Evolutionary conservation across 1,140 invertebrate species (phyloP), one percentile per base, ranked within the genome.

Genomic region (Zaprionus davidi): DNA sequence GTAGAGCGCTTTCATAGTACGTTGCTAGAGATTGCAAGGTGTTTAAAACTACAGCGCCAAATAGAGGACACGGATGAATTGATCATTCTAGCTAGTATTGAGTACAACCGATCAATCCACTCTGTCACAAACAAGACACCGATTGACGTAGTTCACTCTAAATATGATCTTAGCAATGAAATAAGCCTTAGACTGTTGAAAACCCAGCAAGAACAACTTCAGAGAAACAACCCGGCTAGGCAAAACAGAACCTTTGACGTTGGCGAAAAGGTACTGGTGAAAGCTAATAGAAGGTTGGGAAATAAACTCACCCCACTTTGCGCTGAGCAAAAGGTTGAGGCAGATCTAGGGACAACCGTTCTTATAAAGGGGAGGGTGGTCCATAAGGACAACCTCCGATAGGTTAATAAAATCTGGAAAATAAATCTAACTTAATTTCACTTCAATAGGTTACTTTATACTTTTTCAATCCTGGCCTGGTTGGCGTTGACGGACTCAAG

Each of bases 341-440:
- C 38, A 15, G 38, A 41, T n/a, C 38, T 41, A n/a, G 38, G 46
- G 3, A 51, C 46, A 17, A 17, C 17, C 15, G 17, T 49, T 22
- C 20, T 51, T 9, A 51, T 51, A 13, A 41, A n/a, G 15, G 38
- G 38, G 15, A 51, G 46, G 46, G 46, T 51, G 46, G 46, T 51
- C 46, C 46, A 51, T 22, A 51, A 51, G 46, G 46, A 51, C 46
- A 51, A 20, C 46, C 13, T 51, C n/a, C 9, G 46, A 31, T 11
- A 51, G 6, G 15, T 7, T 11, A 51, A 17, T 22, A 51, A 53
- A 53, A 12, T 20, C 36, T 38, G 36, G 36, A 53, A 22, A 22
- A 53, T 20, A 24, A 22, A 26, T 53, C 12, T 12, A 38, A 13
- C 0, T 38, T 15, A 38, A 38, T 2, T 38, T 38, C 13, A 38